Base-by-base conservation (phyloP, 2,797 vertebrate genomes). In the Streptopelia turtur region DNA sequence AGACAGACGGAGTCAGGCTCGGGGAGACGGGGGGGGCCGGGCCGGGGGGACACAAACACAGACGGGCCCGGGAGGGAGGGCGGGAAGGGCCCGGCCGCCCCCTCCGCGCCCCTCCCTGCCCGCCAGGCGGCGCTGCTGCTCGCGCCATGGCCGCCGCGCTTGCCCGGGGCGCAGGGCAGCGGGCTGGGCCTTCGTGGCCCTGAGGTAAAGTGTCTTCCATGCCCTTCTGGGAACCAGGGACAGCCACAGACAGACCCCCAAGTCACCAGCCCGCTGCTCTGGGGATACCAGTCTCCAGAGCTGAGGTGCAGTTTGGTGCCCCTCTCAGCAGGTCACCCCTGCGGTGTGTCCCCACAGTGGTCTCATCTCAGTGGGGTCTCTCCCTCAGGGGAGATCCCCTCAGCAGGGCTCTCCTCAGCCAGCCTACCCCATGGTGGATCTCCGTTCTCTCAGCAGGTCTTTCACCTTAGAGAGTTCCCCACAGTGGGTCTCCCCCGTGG, bases 1-100 rank as follows among this genome's bases (percentile, higher is more conserved):
- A 98, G 97, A 97, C 90, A 96, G 97, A 94, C 97, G 96, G 96
- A 95, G 97, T 85, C 74, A 52, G 95, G 96, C 88, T 83, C 78
- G 18, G 31, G 52, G n/a, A 16, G 63, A 22, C 63, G 24, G 15
- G 65, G 65, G 22, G 28, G 83, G 27, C 56, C 17, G n/a, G 20
- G 31, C 53, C 13, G 30, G 30, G 41, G 16, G 1, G 3, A 20
- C 39, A 15, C 39, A 24, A 8, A 7, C 59, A 11, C 60, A 4
- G 64, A 21, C 70, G 13, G 70, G 9, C 45, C 66, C 57, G 59
- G 6, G 20, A 35, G 39, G 20, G 31, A 3, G 5, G 21, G 55
- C 9, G 55, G 31, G 15, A 22, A 12, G 17, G 23, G 43, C 50
- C 20, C 47, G 33, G 39, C 50, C 63, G 63, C 90, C 83, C 91